Evolutionary conservation across 2,113 vertebrate species (phyloP).

Genomic region (Stegostoma tigrinum): DNA sequence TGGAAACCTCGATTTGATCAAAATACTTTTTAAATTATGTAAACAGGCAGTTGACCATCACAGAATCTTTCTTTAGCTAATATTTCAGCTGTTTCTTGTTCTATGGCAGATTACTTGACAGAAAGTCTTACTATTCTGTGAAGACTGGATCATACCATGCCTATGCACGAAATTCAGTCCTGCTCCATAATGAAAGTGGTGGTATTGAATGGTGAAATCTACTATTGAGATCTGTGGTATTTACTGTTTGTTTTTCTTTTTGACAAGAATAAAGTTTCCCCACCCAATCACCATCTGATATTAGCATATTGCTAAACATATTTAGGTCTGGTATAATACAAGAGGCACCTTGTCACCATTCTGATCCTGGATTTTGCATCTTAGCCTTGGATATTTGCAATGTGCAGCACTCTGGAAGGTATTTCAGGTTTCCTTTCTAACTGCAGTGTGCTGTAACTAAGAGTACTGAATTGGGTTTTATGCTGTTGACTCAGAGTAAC

Average conservation of each 20-base stretch:
- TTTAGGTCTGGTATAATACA: not conserved
- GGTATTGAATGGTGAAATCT: constrained; percentile 1
- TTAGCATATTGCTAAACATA: not conserved
- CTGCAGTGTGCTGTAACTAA: constrained; percentile 16
- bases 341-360: constrained; percentile 13
- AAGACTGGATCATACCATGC: constrained; percentile 34
- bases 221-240: constrained; percentile 26
- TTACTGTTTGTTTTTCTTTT: constrained; percentile 32
- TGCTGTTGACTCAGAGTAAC: not conserved
- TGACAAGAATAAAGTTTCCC: constrained; percentile 14
- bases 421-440: constrained; percentile 25
- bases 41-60: constrained; percentile 35
- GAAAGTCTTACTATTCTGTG: constrained; percentile 30
- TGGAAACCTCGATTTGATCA: constrained; percentile 24
- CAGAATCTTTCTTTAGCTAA: constrained; percentile 34
- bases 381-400: constrained; percentile 1
- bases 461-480: constrained; percentile 14
- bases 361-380: constrained; percentile 27
- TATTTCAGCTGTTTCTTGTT: constrained; percentile 23
- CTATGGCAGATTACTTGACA: constrained; percentile 33
- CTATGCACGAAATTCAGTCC: not conserved
- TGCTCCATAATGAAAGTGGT: constrained; percentile 24
- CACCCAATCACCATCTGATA: not conserved
- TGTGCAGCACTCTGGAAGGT: not conserved
- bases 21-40: constrained; percentile 36